Base-by-base conservation (phyloP, 2,888 invertebrate genomes). In the Pelosia muscerda region DNA sequence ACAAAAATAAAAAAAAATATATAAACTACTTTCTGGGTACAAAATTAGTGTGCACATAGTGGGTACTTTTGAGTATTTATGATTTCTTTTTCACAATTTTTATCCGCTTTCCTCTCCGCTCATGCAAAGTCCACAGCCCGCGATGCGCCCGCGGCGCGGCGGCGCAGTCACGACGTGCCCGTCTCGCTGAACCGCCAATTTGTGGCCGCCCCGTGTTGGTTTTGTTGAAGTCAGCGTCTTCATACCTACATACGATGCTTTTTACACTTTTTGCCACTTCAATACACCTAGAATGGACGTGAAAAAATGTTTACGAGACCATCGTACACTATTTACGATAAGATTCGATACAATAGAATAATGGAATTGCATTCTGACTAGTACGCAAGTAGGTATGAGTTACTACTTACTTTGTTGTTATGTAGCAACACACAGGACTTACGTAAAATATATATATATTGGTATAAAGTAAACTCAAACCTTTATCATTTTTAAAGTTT, bases 161-260 rank as follows among this genome's bases (percentile, higher is more conserved):
- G 77, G 89, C 89, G 87, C 86, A 87, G 92, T 92, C 93, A 93
- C 93, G 94, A 94, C 92, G 90, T 88, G 90, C 89, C 88, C 86
- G 90, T 87, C 88, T 86, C 89, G 84, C 88, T 81, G 91, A 90
- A 90, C 93, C 93, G 93, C 93, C 94, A 94, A 94, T 94, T 95
- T 94, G 94, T 89, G 92, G 92, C 92, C 88, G 90, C 90, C 91
- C 92, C 90, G 88, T 94, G 94, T 94, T 95, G 94, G 94, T 94
- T 95, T 95, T 94, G 92, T 93, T 92, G 91, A 93, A 92, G 85
- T 90, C 89, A 91, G 89, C 91, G 84, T 91, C 93, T 93, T 93
- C 93, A 93, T 93, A 92, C 91, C 89, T 88, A 87, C 84, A 86
- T 85, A 83, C 77, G 79, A 82, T 69, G 73, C 84, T 89, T 90